Evolutionary conservation across 2,113 vertebrate species (phyloP).

Genomic region (Sceloporus undulatus): DNA sequence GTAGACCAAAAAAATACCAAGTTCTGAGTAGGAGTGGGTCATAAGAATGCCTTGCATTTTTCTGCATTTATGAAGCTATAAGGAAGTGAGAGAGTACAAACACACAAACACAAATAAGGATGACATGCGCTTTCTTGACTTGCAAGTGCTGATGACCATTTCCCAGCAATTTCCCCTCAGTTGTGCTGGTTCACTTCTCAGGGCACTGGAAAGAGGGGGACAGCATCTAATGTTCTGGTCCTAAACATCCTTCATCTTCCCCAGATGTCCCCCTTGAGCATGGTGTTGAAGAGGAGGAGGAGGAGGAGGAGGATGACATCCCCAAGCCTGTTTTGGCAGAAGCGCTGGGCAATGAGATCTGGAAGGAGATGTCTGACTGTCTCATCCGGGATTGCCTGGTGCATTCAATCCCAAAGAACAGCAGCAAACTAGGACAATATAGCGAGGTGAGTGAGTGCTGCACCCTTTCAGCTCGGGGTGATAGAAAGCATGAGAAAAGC

Average conservation of each 20-base stretch:
- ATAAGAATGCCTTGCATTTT: not conserved
- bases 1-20: too few relatives aligned
- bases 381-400: conserved; percentile 93
- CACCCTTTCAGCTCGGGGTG: not conserved
- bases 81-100: too few relatives aligned
- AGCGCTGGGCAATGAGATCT: conserved; percentile 88
- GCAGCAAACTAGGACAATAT: conserved; percentile 91
- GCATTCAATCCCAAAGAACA: conserved; percentile 91
- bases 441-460: conserved; percentile 84
- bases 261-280: conserved; percentile 82
- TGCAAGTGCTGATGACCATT: not conserved
- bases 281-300: conserved; percentile 70
- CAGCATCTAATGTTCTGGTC: not conserved
- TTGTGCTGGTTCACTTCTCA: not conserved
- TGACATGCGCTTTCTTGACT: not conserved
- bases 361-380: conserved; percentile 91
- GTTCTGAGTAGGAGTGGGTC: too few relatives aligned
- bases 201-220: too few relatives aligned
- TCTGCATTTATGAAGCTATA: not conserved
- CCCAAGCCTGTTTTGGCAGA: conserved; percentile 69
- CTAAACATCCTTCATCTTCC: not conserved
- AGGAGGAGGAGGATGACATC: conserved; percentile 55
- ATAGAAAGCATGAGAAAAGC: not conserved
- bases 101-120: not conserved
- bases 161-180: not conserved